Base-by-base conservation (phyloP, 1,140 invertebrate genomes). In the Cotesia typhae region DNA sequence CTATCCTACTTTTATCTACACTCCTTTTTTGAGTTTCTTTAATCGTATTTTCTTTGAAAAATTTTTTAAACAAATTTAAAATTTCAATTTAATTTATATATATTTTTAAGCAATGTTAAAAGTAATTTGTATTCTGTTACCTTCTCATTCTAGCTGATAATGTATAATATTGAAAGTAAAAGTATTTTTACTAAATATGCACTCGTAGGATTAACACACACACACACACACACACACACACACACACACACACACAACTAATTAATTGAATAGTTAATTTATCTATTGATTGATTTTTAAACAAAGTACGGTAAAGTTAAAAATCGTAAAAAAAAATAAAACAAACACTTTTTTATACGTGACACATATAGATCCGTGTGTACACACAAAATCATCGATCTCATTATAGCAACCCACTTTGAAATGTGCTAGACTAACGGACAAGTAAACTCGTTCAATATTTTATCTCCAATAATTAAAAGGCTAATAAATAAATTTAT, bases 1-100 rank as follows among this genome's bases (percentile, higher is more conserved):
- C 64, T 78, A 80, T 79, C 81, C 83, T 80, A 83, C 82, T 83
- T 85, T 83, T 85, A 76, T 63, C 63, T 65, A 61, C 67, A 37
- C 64, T 57, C 41, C 41, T 47, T 47, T 47, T 47, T 47, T 47
- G 6, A 47, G 10, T 65, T 65, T 12, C 10, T 20, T 59, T 5
- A 17, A 20, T 12, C 60, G 63, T 57, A 69, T 71, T 70, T 9
- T 17, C 69, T 61, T 73, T 71, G 57, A 60, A 67, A 63, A 71
- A 66, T 35, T 10, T 28, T 14, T 9, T 47, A 51, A 53, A 7
- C 64, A n/a, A 51, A 37, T 60, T 4, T 4, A 70, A 47, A 47
- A 0, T 47, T 47, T 47, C 10, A 7, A 9, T 47, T 47, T 47
- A 47, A 47, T 47, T 47, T 47, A 47, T 47, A 47, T 10, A 9